Evolutionary conservation across 2,113 vertebrate genomes (phyloP).

Genomic region (Symphodus melops): DNA sequence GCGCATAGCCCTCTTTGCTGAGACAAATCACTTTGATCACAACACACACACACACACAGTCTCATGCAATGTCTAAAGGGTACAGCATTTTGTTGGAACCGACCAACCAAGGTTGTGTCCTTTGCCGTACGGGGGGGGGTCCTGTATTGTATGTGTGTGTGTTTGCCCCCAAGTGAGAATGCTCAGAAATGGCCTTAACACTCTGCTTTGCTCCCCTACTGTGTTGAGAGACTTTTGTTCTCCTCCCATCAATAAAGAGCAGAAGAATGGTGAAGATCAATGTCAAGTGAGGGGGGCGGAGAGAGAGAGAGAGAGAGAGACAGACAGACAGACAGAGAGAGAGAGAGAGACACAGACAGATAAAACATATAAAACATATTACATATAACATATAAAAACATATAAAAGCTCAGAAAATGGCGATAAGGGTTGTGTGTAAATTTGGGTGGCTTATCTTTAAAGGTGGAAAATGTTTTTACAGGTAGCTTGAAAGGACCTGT

Average conservation of each 20-base stretch:
- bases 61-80: conserved; percentile 45
- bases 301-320: not conserved
- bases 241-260: conserved; percentile 29
- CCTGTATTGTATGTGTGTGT: too few species aligned
- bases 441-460: not conserved
- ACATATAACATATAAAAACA: too few species aligned
- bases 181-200: conserved; percentile 47
- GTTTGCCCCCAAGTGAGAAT: conserved; percentile 35
- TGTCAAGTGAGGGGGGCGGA: not conserved
- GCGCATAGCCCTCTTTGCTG: conserved; percentile 46
- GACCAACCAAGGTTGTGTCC: conserved; percentile 63
- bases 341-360: too few species aligned
- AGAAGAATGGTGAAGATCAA: conserved; percentile 19
- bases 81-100: conserved; percentile 43
- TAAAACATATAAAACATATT: conserved; percentile 15
- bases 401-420: conserved; percentile 7
- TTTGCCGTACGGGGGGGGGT: conserved; percentile 29
- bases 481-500: not conserved
- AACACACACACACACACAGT: conserved; percentile 6
- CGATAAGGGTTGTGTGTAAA: not conserved
- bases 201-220: conserved; percentile 28
- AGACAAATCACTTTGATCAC: conserved; percentile 57
- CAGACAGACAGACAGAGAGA: too few species aligned
- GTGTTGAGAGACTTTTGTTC: conserved; percentile 38
- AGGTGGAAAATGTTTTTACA: not conserved